Base-by-base conservation (phyloP, 2,888 invertebrate genomes). In the Smittia sp. region DNA sequence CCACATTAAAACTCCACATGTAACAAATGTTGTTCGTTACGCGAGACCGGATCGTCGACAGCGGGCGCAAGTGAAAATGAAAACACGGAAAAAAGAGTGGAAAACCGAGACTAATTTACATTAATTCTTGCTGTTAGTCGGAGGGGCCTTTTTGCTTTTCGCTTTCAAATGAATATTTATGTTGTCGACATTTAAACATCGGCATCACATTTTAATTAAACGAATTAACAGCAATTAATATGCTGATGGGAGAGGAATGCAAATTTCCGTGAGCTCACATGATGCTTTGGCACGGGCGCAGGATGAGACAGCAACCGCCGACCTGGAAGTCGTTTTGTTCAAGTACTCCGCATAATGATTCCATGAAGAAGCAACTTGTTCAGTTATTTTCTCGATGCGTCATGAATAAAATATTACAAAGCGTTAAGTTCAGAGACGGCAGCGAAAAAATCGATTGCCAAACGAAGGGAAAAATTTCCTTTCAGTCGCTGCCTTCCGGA, bases 161-260 rank as follows among this genome's bases (percentile, higher is more conserved):
- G 7, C 3, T 22, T 9, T 25, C 20, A 15, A 63, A 63, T 63
- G 63, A 63, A 63, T 63, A 63, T 63, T 27, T 63, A 63, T 63
- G 27, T 63, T 22, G 7, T 13, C 27, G 27, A 3, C 25, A 63
- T 27, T 27, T 27, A 22, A 13, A 27, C 63, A 25, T 25, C 63
- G 25, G n/a, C 63, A 63, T 63, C 63, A 63, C 25, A 63, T 63
- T n/a, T 27, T 63, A 63, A 63, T 63, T 63, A 63, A 63, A 63
- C 27, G 27, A 27, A 63, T 63, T 63, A 25, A 63, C 25, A 27
- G n/a, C 63, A 63, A 63, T 63, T 63, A 63, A 63, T 63, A 63
- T 63, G 63, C 63, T 63, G 4, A 27, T 63, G 25, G 27, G n/a
- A 63, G 63, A 58, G 22, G n/a, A 58, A 63, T 63, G 63, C 4